These are phyloP conservation scores for Calcarius lapponicus DNA, from an alignment of 2,797 vertebrate species.

Conservation along the genomic window DNA sequence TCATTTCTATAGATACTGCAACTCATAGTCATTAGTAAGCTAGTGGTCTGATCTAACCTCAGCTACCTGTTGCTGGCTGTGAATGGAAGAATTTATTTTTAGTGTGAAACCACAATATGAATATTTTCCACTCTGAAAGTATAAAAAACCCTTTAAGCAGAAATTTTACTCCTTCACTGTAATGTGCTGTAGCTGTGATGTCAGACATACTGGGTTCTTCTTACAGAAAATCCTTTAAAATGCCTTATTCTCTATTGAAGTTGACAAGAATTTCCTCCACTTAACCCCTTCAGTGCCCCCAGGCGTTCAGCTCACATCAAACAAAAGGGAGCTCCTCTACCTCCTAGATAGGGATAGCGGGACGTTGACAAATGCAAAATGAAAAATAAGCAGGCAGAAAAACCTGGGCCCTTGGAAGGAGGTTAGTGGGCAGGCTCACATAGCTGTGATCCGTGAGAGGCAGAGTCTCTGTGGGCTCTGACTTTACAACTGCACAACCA, in stretches of 20 bases:
- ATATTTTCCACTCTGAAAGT: slow-evolving; percentile 60
- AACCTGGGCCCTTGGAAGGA: slow-evolving; percentile 6
- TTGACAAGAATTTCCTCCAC: slow-evolving; percentile 52
- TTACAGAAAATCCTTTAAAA: slow-evolving; percentile 52
- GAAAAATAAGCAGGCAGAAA: slow-evolving; percentile 29
- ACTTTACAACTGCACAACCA: neutral
- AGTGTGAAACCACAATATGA: slow-evolving; percentile 61
- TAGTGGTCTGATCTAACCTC: slow-evolving; percentile 60
- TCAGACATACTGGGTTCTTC: slow-evolving; percentile 33
- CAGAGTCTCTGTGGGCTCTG: neutral
- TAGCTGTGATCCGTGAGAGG: neutral
- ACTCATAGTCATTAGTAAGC: slow-evolving; percentile 49
- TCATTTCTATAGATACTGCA: slow-evolving; percentile 62
- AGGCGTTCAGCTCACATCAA: slow-evolving; percentile 19
- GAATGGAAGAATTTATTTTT: slow-evolving; percentile 70
- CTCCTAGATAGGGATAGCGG: neutral
- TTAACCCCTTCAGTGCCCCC: slow-evolving; percentile 55
- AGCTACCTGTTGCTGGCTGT: slow-evolving; percentile 67
- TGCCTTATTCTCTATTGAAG: slow-evolving; percentile 42
- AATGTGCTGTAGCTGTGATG: slow-evolving; percentile 41
- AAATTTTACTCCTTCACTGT: slow-evolving; percentile 28
- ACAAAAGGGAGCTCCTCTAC: slow-evolving; percentile 52
- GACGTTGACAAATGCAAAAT: slow-evolving; percentile 33
- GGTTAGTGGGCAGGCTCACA: neutral
- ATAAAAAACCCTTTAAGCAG: slow-evolving; percentile 53